A percentile compares a stretch with the other conserved stretches of the same genome.
These are phyloP conservation scores for Leiothrix lutea DNA, from an alignment of 2,113 vertebrate species.

Conservation along the genomic window DNA sequence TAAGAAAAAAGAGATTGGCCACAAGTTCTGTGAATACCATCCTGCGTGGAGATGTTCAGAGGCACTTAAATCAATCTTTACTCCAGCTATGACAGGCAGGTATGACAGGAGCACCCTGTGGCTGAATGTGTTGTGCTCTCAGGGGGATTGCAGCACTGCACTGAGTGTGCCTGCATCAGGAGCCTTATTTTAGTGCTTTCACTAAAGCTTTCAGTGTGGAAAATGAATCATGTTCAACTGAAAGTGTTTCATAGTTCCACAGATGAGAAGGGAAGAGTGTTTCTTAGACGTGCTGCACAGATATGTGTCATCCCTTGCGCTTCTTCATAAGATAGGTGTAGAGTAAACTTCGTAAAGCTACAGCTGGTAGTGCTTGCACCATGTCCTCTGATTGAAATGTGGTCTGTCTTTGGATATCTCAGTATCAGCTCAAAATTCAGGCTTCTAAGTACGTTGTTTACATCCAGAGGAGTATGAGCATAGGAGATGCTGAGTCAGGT, in stretches of 20 bases:
- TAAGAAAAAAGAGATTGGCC: background rate
- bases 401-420: background rate
- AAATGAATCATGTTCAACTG: background rate
- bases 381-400: background rate
- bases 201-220: background rate
- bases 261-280: background rate
- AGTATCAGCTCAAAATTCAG: background rate
- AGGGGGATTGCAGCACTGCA: rapidly evolving
- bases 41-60: background rate
- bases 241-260: background rate
- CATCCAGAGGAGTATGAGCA: background rate
- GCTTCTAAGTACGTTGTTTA: background rate
- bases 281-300: background rate
- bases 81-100: background rate
- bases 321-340: background rate
- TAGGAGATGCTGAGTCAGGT: background rate
- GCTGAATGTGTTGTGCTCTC: background rate
- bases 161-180: rapidly evolving
- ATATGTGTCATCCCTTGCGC: rapidly evolving
- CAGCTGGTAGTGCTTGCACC: background rate
- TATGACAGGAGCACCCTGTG: background rate
- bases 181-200: background rate
- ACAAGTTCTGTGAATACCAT: background rate
- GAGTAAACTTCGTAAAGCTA: background rate
- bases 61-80: background rate